Evolutionary conservation across 2,113 vertebrate genomes (phyloP).

Genomic region (Potamarius usumacintae): DNA sequence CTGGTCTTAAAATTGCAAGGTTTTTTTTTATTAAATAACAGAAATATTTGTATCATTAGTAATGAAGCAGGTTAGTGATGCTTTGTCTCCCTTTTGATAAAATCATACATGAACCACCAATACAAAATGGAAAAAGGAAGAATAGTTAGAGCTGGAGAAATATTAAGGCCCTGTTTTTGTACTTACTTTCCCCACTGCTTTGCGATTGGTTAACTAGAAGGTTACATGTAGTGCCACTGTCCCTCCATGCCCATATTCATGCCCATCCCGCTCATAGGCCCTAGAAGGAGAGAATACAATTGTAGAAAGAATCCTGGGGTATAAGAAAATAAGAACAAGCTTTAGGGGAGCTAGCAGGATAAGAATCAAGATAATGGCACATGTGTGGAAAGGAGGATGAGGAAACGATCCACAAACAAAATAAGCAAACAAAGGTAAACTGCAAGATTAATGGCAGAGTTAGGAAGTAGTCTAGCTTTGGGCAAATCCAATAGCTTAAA

Average conservation of each 20-base stretch:
- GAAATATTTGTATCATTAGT: slow-evolving; percentile 13
- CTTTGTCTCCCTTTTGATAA: slow-evolving; percentile 33
- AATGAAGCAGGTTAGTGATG: slow-evolving; percentile 61
- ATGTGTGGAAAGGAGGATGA: slow-evolving; percentile 15
- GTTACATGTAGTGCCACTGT: slow-evolving; percentile 99
- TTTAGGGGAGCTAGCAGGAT: slow-evolving; percentile 51
- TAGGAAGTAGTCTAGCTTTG: slow-evolving; percentile 33
- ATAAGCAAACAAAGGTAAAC: slow-evolving; percentile 77
- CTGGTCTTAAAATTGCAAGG: not conserved
- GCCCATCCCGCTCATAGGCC: slow-evolving; percentile 99
- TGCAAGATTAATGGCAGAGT: slow-evolving; percentile 73
- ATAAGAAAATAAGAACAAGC: slow-evolving; percentile 64
- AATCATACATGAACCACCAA: slow-evolving; percentile 73
- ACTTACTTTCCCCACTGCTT: slow-evolving; percentile 98
- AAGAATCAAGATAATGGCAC: slow-evolving; percentile 37
- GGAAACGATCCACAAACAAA: slow-evolving; percentile 76
- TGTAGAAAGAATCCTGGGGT: slow-evolving; percentile 79
- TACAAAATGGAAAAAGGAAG: slow-evolving; percentile 76
- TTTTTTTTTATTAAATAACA: not conserved
- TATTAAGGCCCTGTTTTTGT: slow-evolving; percentile 66
- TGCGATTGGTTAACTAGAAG: slow-evolving; percentile 92
- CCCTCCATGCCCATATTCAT: slow-evolving; percentile 99
- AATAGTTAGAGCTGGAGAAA: slow-evolving; percentile 55
- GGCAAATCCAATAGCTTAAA: slow-evolving; percentile 35
- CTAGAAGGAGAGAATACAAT: slow-evolving; percentile 89